These are phyloP conservation scores for Anguilla obscura DNA, from an alignment of 2,797 vertebrate species.

Conservation along the genomic window DNA sequence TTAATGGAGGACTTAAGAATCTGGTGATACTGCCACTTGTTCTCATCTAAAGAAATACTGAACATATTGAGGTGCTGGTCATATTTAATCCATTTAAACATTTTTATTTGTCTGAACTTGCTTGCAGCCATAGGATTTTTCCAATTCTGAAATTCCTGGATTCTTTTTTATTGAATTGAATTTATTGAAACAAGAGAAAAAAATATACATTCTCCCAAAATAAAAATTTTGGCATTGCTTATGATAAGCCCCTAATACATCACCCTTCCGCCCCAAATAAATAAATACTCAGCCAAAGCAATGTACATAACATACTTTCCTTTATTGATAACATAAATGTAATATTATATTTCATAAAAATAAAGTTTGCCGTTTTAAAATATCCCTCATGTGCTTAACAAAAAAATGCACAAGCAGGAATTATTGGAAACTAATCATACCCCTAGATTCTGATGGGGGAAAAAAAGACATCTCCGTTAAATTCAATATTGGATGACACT, in stretches of 20 bases:
- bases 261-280: background rate
- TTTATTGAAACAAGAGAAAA: background rate
- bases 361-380: constrained; percentile 53
- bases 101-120: background rate
- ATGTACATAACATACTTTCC: constrained; percentile 49
- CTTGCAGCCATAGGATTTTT: background rate
- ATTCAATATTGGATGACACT: constrained; percentile 57
- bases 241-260: background rate
- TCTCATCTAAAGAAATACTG: background rate
- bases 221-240: no score
- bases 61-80: background rate
- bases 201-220: background rate
- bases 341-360: constrained; percentile 60
- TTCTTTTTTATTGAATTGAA: background rate
- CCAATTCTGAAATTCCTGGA: background rate
- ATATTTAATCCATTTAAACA: no score
- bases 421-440: constrained; percentile 22
- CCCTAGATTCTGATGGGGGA: constrained; percentile 4
- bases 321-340: constrained; percentile 52
- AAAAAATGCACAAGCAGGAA: constrained; percentile 50
- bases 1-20: background rate
- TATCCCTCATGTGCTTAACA: constrained; percentile 46
- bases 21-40: background rate
- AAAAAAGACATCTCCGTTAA: background rate
- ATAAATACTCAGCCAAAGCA: constrained; percentile 20